Base-by-base conservation (phyloP, 1,140 invertebrate species). In the Lepidurus apus region DNA sequence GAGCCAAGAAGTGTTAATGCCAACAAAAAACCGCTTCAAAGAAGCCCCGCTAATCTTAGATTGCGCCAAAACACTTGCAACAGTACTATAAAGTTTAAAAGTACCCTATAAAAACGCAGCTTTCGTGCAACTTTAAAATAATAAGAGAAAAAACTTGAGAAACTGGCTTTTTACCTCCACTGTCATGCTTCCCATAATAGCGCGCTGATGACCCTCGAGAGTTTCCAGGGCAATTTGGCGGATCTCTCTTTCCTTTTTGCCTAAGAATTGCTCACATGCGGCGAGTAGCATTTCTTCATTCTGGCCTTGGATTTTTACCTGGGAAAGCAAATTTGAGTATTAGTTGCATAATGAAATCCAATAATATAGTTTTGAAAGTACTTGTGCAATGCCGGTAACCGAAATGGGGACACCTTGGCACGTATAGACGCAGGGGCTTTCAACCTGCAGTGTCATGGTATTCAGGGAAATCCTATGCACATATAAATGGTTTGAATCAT, bases 151-250 rank as follows among this genome's bases (percentile, higher is more conserved):
- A 77, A 79, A 34, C 34, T 34, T 34, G 34, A 34, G 34, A 34
- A 79, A 80, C 47, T 24, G 42, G 21, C 77, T 10, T 82, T 81
- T 81, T 86, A 92, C 91, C 88, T 98, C 96, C 11, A 99, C 96
- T 45, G 96, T 98, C 96, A 98, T 98, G 80, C 95, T 96, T 9
- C 97, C 97, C 96, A 99, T 99, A 79, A 98, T 98, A 79, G 96
- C 96, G 81, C 97, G 87, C 87, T 99, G 97, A 86, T 99, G 97
- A 80, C 97, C 97, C 87, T 99, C 97, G 26, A 99, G 86, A 73
- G 97, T 99, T 53, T 98, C 96, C 74, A 97, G 87, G 42, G 96
- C 96, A 84, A 98, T 95, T 82, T 94, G 91, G 82, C 93, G 93
- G 80, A 98, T 97, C 85, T 98, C 95, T 8, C 89, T 82, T 84